Evolutionary conservation across 2,888 invertebrate genomes (phyloP).

Genomic region (Agonopterix heracliana): DNA sequence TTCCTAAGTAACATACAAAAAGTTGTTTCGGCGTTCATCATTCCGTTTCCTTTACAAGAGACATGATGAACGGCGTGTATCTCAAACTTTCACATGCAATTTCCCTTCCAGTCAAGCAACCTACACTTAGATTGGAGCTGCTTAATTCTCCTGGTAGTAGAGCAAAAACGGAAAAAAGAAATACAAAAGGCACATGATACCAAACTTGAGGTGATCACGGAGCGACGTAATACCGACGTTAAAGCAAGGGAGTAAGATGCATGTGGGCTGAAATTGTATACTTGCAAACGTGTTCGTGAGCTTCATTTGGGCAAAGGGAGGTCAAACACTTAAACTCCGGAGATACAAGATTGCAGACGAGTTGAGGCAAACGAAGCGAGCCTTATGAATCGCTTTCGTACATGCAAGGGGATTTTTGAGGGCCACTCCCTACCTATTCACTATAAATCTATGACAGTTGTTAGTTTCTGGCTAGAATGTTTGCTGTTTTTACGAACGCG

Average conservation of each 20-base stretch:
- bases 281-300: constrained; percentile 52
- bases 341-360: constrained; percentile 69
- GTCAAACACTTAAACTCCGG: constrained; percentile 68
- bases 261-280: constrained; percentile 30
- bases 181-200: constrained; percentile 56
- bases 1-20: too few species aligned
- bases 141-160: constrained; percentile 53
- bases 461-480: too few species aligned
- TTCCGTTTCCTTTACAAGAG: too few species aligned
- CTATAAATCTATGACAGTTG: too few species aligned
- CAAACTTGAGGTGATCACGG: constrained; percentile 27
- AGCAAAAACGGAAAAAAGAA: constrained; percentile 60
- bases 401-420: constrained; percentile 52
- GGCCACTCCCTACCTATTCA: constrained; percentile 16
- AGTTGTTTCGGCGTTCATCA: too few species aligned
- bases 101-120: constrained; percentile 42
- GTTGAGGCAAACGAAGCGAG: constrained; percentile 66
- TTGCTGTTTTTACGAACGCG: too few species aligned
- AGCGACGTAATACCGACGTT: constrained; percentile 32
- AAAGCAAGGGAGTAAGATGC: constrained; percentile 29
- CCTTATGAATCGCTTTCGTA: constrained; percentile 60
- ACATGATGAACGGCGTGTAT: too few species aligned
- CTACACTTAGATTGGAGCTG: constrained; percentile 57
- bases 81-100: constrained; percentile 15
- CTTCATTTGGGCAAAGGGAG: constrained; percentile 68